Conservation (phyloP, 2,113 vertebrate genomes). For the Sakesphorus luctuosus region DNA sequence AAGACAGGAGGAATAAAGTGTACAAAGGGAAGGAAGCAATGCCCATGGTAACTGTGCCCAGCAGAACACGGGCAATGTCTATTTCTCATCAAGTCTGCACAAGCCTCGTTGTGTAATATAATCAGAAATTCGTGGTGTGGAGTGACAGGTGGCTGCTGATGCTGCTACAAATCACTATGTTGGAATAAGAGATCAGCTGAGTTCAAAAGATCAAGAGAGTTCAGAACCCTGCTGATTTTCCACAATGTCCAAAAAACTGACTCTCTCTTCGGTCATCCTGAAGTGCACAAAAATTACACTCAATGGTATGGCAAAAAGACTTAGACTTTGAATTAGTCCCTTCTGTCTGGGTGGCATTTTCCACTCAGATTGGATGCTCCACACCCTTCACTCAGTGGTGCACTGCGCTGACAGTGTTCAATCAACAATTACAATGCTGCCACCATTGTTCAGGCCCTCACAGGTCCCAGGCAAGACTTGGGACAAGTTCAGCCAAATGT, state of each 20-base stretch:
- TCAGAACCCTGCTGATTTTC: not conserved
- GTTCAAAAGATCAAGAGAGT: not conserved
- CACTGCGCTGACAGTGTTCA: not conserved
- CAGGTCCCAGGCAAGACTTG: not conserved
- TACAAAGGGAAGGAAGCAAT: not conserved
- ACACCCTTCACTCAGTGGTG: not conserved
- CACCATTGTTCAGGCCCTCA: not conserved
- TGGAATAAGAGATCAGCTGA: not conserved
- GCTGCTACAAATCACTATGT: not conserved
- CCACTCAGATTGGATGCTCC: not conserved
- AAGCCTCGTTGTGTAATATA: not conserved
- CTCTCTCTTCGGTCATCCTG: not conserved
- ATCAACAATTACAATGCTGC: not conserved
- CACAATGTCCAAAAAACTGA: not conserved
- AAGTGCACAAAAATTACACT: not conserved
- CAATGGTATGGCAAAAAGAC: not conserved
- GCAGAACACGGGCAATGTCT: not conserved
- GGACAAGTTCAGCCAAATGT: not conserved
- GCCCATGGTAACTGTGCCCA: not conserved
- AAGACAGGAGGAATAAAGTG: not conserved
- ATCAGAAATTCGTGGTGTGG: not conserved
- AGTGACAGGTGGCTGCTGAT: not conserved
- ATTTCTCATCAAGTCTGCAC: not conserved
- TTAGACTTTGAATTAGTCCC: not conserved
- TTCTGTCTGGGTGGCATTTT: not conserved